A percentile compares a stretch with the other conserved stretches of the same genome.
These are phyloP conservation scores for Tragelaphus strepsiceros DNA, from an alignment of 2,113 vertebrate genomes.

Conservation along the genomic window DNA sequence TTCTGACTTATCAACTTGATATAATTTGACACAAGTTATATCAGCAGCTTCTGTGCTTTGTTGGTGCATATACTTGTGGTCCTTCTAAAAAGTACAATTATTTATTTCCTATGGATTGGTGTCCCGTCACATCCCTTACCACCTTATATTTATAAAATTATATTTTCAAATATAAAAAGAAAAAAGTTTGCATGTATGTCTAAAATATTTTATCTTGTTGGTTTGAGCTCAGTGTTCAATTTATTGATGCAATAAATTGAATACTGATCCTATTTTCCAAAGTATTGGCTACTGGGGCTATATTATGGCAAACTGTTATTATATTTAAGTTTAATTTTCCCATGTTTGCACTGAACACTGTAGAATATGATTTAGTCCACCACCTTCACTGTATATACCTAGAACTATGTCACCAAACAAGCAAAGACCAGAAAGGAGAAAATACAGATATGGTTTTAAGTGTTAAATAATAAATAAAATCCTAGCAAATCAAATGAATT, in stretches of 20 bases:
- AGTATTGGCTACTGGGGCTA: neutral
- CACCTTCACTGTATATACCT: neutral
- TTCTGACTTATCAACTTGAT: neutral
- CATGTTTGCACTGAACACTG: neutral
- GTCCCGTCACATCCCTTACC: neutral
- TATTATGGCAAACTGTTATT: neutral
- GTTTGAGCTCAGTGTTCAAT: neutral
- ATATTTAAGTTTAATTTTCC: constrained; percentile 1
- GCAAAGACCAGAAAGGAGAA: neutral
- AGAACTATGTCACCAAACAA: neutral
- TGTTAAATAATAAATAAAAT: neutral
- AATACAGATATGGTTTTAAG: neutral
- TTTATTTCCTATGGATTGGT: neutral
- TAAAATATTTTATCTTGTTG: constrained; percentile 2
- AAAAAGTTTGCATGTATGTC: neutral
- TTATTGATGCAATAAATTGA: neutral
- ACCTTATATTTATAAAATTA: neutral
- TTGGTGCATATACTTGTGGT: neutral
- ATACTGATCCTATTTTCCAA: neutral
- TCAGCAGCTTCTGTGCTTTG: neutral
- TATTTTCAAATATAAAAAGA: neutral
- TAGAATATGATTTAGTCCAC: neutral
- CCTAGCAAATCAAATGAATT: neutral
- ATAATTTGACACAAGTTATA: neutral
- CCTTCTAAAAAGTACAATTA: neutral